phyloP scores from a whole-genome alignment of 2,797 vertebrate genomes.

The Antennarius maculatus region DNA sequence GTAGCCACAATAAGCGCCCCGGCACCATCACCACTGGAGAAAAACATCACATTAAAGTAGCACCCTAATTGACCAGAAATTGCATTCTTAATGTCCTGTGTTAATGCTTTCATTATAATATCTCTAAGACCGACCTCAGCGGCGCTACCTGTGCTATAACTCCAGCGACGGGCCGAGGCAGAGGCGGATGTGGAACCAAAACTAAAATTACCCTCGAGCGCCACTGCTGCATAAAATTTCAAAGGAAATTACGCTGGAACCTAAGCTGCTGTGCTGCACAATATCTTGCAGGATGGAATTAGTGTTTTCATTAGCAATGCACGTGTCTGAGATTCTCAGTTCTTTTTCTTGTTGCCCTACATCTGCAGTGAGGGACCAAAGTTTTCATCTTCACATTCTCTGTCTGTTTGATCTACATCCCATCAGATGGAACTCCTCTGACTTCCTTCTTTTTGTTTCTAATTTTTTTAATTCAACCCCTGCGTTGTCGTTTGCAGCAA shows the following conservation, averaged over 20 bases:
- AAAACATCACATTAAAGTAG: conserved; percentile 50
- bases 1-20: conserved; percentile 32
- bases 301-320: conserved; percentile 71
- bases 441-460: not conserved
- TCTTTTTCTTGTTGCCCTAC: conserved; percentile 38
- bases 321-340: conserved; percentile 31
- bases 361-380: conserved; percentile 44
- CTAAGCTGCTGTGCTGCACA: conserved; percentile 58
- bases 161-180: conserved; percentile 43
- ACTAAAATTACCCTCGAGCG: conserved; percentile 51
- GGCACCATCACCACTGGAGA: conserved; percentile 25
- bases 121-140: conserved; percentile 33
- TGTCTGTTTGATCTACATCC: conserved; percentile 52
- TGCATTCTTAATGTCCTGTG: conserved; percentile 58
- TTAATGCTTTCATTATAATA: conserved; percentile 65
- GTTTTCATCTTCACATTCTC: conserved; percentile 50
- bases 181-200: conserved; percentile 42
- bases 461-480: not conserved
- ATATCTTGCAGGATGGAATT: conserved; percentile 64
- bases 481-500: conserved; percentile 74
- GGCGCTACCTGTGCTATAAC: conserved; percentile 46
- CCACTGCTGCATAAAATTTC: conserved; percentile 59
- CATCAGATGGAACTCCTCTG: conserved; percentile 46
- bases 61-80: conserved; percentile 57
- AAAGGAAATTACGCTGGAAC: conserved; percentile 56